Conservation (phyloP, 2,888 invertebrate genomes). For the Galerucella nymphaeae region DNA sequence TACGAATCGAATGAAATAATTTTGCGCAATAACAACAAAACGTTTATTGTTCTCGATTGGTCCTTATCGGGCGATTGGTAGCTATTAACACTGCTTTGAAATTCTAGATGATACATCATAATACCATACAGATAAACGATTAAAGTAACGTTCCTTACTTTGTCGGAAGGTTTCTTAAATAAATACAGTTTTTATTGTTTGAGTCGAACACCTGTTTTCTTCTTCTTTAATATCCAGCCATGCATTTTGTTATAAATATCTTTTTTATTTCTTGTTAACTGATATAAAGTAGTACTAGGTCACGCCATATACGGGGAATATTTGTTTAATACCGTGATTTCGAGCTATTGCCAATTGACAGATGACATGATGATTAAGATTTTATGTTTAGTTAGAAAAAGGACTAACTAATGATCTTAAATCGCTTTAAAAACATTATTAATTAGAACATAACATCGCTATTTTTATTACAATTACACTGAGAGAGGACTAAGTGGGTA, state of each 20-base stretch:
- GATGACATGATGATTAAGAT: not conserved
- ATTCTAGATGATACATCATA: slow-evolving; percentile 58
- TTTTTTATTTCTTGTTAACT: slow-evolving; percentile 35
- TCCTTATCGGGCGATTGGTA: slow-evolving; percentile 50
- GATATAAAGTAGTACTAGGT: slow-evolving; percentile 33
- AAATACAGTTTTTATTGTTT: slow-evolving; percentile 48
- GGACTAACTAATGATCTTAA: slow-evolving; percentile 2
- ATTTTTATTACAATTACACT: no score
- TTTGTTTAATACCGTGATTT: slow-evolving; percentile 15
- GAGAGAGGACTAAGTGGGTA: no score
- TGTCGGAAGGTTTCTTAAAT: slow-evolving; percentile 52
- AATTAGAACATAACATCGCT: no score
- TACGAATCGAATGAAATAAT: slow-evolving; percentile 46
- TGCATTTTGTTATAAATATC: slow-evolving; percentile 46
- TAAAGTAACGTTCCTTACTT: slow-evolving; percentile 55
- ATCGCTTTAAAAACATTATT: not conserved
- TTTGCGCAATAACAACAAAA: slow-evolving; percentile 45
- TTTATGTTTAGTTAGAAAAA: slow-evolving; percentile 4
- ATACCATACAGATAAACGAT: slow-evolving; percentile 57
- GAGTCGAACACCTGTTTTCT: slow-evolving; percentile 47
- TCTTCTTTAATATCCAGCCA: slow-evolving; percentile 42
- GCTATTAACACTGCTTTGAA: slow-evolving; percentile 54
- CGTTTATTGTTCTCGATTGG: slow-evolving; percentile 42
- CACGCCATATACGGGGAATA: slow-evolving; percentile 25
- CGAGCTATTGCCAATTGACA: slow-evolving; percentile 1